These are phyloP conservation scores for Platynereis dumerilii DNA, from an alignment of 2,888 invertebrate genomes.

Conservation along the genomic window DNA sequence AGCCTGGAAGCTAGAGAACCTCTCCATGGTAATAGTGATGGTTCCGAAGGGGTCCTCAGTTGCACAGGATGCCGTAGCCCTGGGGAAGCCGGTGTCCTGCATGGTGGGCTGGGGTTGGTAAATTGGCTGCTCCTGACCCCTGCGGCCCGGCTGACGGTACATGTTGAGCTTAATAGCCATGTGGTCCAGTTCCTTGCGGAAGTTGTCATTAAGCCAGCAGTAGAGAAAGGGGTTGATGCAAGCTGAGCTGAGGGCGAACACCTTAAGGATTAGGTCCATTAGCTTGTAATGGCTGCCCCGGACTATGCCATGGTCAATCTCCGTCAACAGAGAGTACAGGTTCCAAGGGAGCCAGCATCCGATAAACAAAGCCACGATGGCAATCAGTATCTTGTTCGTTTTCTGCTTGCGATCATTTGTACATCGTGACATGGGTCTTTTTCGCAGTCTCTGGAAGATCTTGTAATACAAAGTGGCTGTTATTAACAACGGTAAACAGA, in stretches of 20 bases:
- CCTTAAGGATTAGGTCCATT: constrained; percentile 54
- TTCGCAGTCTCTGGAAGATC: constrained; percentile 30
- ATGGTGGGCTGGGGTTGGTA: background rate
- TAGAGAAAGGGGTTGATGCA: constrained; percentile 62
- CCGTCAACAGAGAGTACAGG: constrained; percentile 49
- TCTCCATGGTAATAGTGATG: constrained; percentile 11
- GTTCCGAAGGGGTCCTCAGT: constrained; percentile 1
- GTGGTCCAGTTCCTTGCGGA: constrained; percentile 51
- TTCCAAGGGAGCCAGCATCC: constrained; percentile 61
- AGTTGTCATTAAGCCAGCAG: constrained; percentile 62
- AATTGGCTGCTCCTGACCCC: background rate
- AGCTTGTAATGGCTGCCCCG: constrained; percentile 50
- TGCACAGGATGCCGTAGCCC: background rate
- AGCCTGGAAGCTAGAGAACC: constrained; percentile 7
- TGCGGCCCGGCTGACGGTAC: background rate
- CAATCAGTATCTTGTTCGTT: constrained; percentile 57
- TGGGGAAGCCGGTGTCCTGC: background rate
- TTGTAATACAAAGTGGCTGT: constrained; percentile 36
- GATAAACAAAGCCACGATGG: constrained; percentile 57
- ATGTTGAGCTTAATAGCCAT: constrained; percentile 32
- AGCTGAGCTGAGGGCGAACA: constrained; percentile 60
- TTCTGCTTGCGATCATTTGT: constrained; percentile 40
- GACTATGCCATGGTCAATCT: constrained; percentile 46
- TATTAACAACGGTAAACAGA: constrained; percentile 38
- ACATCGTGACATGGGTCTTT: constrained; percentile 1